Evolutionary conservation across 2,113 vertebrate species (phyloP), one percentile per base, ranked within the genome.

Genomic region (Dasypus novemcinctus): DNA sequence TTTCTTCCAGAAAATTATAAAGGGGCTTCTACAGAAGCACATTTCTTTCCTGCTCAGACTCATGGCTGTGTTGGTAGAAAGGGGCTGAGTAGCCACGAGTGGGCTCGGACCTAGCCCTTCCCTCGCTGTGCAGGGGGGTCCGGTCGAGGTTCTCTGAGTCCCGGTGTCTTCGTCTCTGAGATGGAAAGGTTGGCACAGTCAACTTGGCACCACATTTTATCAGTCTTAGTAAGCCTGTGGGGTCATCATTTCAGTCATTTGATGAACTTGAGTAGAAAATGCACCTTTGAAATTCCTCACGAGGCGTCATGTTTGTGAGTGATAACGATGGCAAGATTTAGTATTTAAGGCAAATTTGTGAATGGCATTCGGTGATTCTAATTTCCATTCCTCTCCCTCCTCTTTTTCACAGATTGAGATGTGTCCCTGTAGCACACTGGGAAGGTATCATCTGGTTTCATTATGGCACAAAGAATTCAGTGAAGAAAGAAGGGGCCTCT

Each of bases 271-370:
- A 23, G 31, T 84, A n/a, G 75, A 78, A 84, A 92, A 52, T 88
- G 33, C 1, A 66, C 49, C 59, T 84, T 92, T 90, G 64, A 71
- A 89, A 57, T 75, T 82, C 52, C 91, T 63, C 79, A 31, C 17
- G 5, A 46, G 83, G 36, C 38, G 1, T 68, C 74, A 0, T 75
- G 25, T 88, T 87, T 92, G 23, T 61, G 64, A 87, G 18, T 87
- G n/a, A 38, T 29, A 59, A 11, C 23, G 18, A 64, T 41, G 66
- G 76, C 18, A 64, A 84, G 43, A 33, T 29, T 94, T 69, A 75
- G 68, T 63, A 17, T 63, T 64, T 75, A 92, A 87, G 43, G 11
- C 27, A 69, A 27, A 72, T 95, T 92, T 81, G 59, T 69, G 95
- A 85, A 72, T 80, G 12, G 36, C 20, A 59, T 46, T 25, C 71